Base-by-base conservation (phyloP, 2,888 invertebrate species). In the Luperina testacea region DNA sequence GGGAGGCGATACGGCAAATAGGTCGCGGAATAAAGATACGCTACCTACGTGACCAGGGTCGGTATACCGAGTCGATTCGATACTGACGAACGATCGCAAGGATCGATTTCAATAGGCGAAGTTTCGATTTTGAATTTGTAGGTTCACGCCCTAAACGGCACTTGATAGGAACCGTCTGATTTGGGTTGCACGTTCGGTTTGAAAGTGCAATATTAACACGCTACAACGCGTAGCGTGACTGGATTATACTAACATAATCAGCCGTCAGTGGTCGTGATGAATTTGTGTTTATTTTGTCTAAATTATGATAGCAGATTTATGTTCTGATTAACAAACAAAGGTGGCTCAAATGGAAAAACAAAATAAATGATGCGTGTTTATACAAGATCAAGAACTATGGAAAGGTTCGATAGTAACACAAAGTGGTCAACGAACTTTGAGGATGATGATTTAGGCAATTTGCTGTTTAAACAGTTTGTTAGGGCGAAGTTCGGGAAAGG, bases 11-110 rank as follows among this genome's bases (percentile, higher is more conserved):
- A 88, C 90, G 87, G 90, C 88, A 88, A 89, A 90, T 90, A 90
- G 89, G 89, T 90, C 91, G 90, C 90, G 89, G 90, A 86, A 88
- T 87, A 90, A 90, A 88, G 89, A 91, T 90, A 89, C 90, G 91
- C 84, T 76, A 77, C 82, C 75, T 90, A 90, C 90, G 90, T 90
- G 90, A 90, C 91, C 91, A 76, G 91, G 84, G 87, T 90, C 88
- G 85, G 88, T 89, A 88, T 85, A 87, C 83, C 84, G 75, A 86
- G 72, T 82, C 83, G 72, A 88, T 84, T 70, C 85, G 82, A 78
- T 87, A 82, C 91, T 87, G 88, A 90, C 82, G 90, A 89, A 89
- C 87, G 90, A 87, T 84, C 81, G 73, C 78, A 63, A 67, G 83
- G 84, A 87, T 84, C 90, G 84, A 89, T 87, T 83, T 48, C 75